Conservation (phyloP, 2,113 vertebrate genomes). For the Orientallactaga bullata region DNA sequence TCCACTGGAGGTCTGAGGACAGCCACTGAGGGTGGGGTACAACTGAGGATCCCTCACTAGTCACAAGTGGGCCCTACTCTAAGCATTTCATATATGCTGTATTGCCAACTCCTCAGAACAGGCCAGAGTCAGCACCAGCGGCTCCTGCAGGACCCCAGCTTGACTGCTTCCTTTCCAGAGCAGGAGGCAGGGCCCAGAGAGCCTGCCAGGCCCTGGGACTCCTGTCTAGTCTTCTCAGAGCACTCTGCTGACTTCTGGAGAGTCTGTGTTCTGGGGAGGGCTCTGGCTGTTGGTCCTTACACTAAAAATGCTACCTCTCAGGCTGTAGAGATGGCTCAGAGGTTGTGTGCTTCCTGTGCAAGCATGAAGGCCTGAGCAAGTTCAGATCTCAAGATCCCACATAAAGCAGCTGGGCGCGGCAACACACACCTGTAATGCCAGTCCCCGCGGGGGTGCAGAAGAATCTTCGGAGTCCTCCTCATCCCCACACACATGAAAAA, state of each 20-base stretch:
- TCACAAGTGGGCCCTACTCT: background rate
- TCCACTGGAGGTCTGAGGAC: background rate
- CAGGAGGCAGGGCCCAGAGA: background rate
- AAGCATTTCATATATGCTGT: rapidly evolving
- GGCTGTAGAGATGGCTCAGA: no score
- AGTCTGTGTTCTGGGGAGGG: background rate
- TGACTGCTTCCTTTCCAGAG: background rate
- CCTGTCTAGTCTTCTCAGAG: background rate
- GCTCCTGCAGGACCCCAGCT: background rate
- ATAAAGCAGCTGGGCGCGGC: no score
- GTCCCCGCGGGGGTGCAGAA: no score
- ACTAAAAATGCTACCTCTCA: rapidly evolving
- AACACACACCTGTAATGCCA: no score
- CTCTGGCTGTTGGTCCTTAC: background rate
- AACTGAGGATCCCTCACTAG: background rate
- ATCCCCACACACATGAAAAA: no score
- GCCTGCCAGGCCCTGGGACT: background rate
- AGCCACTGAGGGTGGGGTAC: background rate
- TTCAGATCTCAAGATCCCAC: no score
- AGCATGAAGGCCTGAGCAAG: no score
- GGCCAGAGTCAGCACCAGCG: rapidly evolving
- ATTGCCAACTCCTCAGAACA: rapidly evolving
- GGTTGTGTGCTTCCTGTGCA: no score
- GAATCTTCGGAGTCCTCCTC: no score
- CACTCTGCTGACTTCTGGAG: background rate